Evolutionary conservation across 2,113 vertebrate species (phyloP).

Genomic region (Marmota monax): DNA sequence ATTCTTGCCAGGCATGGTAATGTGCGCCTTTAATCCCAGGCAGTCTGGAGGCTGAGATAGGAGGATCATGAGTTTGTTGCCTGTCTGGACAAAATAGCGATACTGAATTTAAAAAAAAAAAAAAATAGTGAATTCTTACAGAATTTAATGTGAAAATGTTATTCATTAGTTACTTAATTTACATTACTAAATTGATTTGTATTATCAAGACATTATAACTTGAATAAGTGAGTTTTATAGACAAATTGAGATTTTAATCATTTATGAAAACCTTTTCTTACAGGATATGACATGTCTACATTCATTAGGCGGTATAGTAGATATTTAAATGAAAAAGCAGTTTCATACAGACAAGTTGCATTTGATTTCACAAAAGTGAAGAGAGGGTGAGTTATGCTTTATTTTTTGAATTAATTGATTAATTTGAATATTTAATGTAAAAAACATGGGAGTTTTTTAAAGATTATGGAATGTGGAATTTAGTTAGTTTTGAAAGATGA

Average conservation of each 20-base stretch:
- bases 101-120: neutral
- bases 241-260: constrained; percentile 55
- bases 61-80: neutral
- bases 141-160: constrained; percentile 4
- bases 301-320: constrained; percentile 99
- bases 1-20: no score
- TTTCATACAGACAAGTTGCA: constrained; percentile 99
- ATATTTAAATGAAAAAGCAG: constrained; percentile 98
- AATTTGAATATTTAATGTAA: constrained; percentile 50
- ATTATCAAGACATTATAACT: neutral
- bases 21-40: neutral
- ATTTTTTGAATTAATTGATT: neutral
- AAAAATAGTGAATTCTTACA: neutral
- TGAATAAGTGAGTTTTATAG: constrained; percentile 47
- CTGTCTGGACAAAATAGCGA: neutral
- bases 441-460: neutral
- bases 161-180: constrained; percentile 57
- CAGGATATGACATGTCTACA: constrained; percentile 99
- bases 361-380: constrained; percentile 99
- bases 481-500: constrained; percentile 47
- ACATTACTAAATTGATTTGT: neutral
- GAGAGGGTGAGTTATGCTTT: constrained; percentile 93
- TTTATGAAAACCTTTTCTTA: constrained; percentile 74
- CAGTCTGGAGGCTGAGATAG: neutral
- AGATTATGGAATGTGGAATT: neutral